Percentiles rank a stretch among this genome's conserved stretches.
Conservation (phyloP, 2,888 invertebrate species). For the Rapana venosa region DNA sequence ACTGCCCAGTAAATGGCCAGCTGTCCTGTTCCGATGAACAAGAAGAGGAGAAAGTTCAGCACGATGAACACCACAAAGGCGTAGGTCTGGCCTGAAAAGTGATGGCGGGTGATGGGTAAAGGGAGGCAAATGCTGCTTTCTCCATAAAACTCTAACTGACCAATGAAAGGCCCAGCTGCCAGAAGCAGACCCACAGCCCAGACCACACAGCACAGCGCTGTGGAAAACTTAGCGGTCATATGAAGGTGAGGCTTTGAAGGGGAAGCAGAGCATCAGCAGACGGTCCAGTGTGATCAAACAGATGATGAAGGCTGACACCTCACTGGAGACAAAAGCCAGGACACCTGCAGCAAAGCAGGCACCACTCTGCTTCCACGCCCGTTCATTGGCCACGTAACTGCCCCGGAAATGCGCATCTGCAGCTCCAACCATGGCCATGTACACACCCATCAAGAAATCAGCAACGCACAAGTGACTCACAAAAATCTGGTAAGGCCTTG, state of each 20-base stretch:
- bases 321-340: constrained; percentile 4
- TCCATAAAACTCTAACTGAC: constrained; percentile 64
- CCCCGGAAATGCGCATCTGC: constrained; percentile 49
- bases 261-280: neutral
- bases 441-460: constrained; percentile 59
- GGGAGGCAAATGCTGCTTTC: constrained; percentile 74
- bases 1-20: constrained; percentile 70
- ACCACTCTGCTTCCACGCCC: neutral
- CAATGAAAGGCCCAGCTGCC: neutral
- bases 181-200: neutral
- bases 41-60: constrained; percentile 70
- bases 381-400: neutral
- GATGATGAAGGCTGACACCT: constrained; percentile 11
- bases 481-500: neutral
- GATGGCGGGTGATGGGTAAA: constrained; percentile 73
- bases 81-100: constrained; percentile 75
- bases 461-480: constrained; percentile 40
- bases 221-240: too few relatives aligned
- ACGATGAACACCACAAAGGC: constrained; percentile 72
- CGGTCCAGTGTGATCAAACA: constrained; percentile 14
- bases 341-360: neutral
- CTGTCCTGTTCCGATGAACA: constrained; percentile 72
- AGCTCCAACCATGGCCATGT: constrained; percentile 57
- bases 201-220: neutral
- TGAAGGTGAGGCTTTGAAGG: neutral